phyloP scores from a whole-genome alignment of 1,140 invertebrate species.

The Drosophila dunni region DNA sequence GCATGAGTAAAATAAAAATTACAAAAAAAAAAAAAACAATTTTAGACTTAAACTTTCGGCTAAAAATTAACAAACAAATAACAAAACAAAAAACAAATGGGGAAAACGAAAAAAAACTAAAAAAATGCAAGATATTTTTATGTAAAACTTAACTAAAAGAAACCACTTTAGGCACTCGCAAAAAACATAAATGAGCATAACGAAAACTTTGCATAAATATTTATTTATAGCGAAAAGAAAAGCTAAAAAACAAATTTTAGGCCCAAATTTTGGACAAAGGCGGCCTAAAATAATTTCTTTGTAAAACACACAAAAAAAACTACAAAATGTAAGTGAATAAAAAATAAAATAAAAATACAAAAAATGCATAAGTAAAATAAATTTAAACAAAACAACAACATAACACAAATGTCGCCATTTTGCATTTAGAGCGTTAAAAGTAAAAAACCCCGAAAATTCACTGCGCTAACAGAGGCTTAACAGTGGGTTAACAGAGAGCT shows the following conservation, averaged over 20 bases:
- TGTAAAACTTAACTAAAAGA: constrained; percentile 44
- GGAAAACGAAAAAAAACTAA: constrained; percentile 31
- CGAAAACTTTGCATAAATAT: constrained; percentile 57
- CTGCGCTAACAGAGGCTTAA: constrained; percentile 5
- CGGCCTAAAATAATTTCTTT: constrained; percentile 81
- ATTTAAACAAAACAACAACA: constrained; percentile 48
- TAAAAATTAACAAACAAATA: constrained; percentile 46
- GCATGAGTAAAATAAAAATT: constrained; percentile 53
- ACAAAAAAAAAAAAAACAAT: constrained; percentile 48
- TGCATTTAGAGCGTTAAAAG: constrained; percentile 77
- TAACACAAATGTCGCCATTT: constrained; percentile 78
- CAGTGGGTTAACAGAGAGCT: background rate
- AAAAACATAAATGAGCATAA: constrained; percentile 40
- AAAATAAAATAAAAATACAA: constrained; percentile 40
- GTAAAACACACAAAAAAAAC: constrained; percentile 51
- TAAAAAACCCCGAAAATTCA: constrained; percentile 2
- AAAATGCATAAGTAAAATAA: constrained; percentile 63
- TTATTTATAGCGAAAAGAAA: constrained; percentile 61
- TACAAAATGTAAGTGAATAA: constrained; percentile 46
- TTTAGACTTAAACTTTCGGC: constrained; percentile 81
- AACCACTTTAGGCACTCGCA: constrained; percentile 64
- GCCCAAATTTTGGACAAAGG: constrained; percentile 72
- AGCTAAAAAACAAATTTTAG: constrained; percentile 60
- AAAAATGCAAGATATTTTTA: constrained; percentile 47
- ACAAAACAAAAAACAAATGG: constrained; percentile 31